A percentile compares a stretch with the other conserved stretches of the same genome.
Evolutionary conservation across 2,888 invertebrate species (phyloP).

Genomic region (Nymphalis urticae): DNA sequence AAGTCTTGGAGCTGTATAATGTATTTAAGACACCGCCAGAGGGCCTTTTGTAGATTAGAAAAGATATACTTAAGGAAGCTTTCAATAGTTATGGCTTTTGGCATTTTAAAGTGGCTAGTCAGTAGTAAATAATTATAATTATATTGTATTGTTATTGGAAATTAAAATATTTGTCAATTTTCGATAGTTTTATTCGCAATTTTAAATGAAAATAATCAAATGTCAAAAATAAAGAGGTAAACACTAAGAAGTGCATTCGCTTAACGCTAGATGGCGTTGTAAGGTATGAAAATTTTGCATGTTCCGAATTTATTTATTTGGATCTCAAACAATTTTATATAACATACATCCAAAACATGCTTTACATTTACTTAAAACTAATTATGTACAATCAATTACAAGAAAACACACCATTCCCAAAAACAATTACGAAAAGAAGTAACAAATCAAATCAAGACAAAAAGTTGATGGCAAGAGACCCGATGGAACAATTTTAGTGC

Average conservation of each 20-base stretch:
- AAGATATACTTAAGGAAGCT: conserved; percentile 1
- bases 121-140: too few relatives aligned
- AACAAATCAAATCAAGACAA: too few relatives aligned
- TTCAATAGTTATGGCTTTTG: background rate
- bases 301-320: background rate
- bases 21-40: conserved; percentile 55
- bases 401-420: too few relatives aligned
- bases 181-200: background rate
- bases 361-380: too few relatives aligned
- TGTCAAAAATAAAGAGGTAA: too few relatives aligned
- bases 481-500: too few relatives aligned
- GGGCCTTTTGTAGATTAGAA: conserved; percentile 44
- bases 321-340: too few relatives aligned
- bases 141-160: background rate
- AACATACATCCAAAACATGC: too few relatives aligned
- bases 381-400: too few relatives aligned
- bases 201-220: too few relatives aligned
- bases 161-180: background rate
- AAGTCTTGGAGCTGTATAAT: conserved; percentile 53
- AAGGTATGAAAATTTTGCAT: background rate
- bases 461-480: too few relatives aligned
- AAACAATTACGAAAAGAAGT: too few relatives aligned
- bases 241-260: background rate
- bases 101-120: background rate
- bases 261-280: conserved; percentile 1